A percentile compares a stretch with the other conserved stretches of the same genome.
These are phyloP conservation scores for Chlorodrepanis virens DNA, from an alignment of 2,113 vertebrate genomes.

Conservation along the genomic window DNA sequence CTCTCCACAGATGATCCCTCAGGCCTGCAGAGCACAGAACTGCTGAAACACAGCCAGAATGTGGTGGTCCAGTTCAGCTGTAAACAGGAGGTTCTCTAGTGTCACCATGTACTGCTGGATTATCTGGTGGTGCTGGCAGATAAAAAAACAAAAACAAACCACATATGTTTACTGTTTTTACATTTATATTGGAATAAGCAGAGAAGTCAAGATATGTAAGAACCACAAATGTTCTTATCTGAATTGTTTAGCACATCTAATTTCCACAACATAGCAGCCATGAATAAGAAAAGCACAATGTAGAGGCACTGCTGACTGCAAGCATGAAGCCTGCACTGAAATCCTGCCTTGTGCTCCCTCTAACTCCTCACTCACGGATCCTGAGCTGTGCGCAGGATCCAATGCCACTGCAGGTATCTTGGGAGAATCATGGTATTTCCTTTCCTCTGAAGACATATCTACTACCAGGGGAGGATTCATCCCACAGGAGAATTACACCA, in stretches of 20 bases:
- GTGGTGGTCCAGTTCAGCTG: constrained; percentile 94
- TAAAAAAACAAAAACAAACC: background rate
- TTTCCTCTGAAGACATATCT: background rate
- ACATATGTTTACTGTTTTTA: background rate
- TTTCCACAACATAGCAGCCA: background rate
- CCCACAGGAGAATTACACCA: background rate
- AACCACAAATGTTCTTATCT: background rate
- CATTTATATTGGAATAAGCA: background rate
- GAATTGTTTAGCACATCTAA: background rate
- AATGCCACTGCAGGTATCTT: background rate
- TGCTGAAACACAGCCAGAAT: constrained; percentile 97
- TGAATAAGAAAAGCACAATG: background rate
- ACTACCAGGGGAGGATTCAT: background rate
- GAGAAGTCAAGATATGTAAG: background rate
- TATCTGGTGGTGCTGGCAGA: constrained; percentile 88
- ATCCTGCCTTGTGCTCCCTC: background rate
- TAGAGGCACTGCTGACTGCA: background rate
- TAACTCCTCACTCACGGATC: fast-evolving
- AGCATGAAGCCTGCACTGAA: background rate
- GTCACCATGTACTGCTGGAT: constrained; percentile 99
- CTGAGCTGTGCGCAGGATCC: background rate
- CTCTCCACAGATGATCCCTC: constrained; percentile 19
- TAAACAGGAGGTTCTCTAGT: constrained; percentile 97
- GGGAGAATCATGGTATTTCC: background rate
- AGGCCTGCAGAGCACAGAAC: constrained; percentile 95